Percentiles rank a stretch among this genome's conserved stretches.
phyloP scores from a whole-genome alignment of 1,140 invertebrate species.

The Scaptomyza montana region DNA sequence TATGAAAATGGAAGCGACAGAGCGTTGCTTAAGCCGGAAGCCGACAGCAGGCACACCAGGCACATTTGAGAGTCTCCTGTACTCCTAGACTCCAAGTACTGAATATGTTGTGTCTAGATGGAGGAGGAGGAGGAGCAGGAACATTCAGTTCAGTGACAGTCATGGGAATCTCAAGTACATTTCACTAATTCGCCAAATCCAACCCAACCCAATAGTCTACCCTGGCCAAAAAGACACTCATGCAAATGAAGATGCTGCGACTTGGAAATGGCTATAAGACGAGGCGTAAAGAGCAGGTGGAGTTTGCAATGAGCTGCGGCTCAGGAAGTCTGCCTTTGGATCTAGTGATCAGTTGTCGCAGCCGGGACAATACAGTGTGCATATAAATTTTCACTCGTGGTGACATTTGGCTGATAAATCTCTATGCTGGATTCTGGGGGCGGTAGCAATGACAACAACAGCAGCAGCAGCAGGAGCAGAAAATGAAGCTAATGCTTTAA shows the following conservation, averaged over 20 bases:
- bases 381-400: slow-evolving; percentile 69
- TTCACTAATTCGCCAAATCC: slow-evolving; percentile 63
- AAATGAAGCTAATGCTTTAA: background rate
- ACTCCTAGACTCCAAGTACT: slow-evolving; percentile 7
- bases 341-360: slow-evolving; percentile 59
- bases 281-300: background rate
- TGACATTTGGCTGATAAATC: slow-evolving; percentile 81
- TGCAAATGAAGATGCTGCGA: slow-evolving; percentile 39
- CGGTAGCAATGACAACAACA: slow-evolving; percentile 56
- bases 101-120: slow-evolving; percentile 13
- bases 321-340: slow-evolving; percentile 38
- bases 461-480: background rate
- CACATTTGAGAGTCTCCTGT: background rate
- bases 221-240: slow-evolving; percentile 9
- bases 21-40: slow-evolving; percentile 76
- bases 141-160: slow-evolving; percentile 42
- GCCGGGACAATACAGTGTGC: slow-evolving; percentile 42
- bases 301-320: slow-evolving; percentile 10
- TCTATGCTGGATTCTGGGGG: slow-evolving; percentile 55
- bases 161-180: slow-evolving; percentile 66
- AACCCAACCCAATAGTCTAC: background rate
- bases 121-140: slow-evolving; percentile 20
- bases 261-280: background rate
- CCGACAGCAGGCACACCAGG: slow-evolving; percentile 50
- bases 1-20: slow-evolving; percentile 79